Conservation (phyloP, 2,113 vertebrate genomes). For the Anolis sagrei region DNA sequence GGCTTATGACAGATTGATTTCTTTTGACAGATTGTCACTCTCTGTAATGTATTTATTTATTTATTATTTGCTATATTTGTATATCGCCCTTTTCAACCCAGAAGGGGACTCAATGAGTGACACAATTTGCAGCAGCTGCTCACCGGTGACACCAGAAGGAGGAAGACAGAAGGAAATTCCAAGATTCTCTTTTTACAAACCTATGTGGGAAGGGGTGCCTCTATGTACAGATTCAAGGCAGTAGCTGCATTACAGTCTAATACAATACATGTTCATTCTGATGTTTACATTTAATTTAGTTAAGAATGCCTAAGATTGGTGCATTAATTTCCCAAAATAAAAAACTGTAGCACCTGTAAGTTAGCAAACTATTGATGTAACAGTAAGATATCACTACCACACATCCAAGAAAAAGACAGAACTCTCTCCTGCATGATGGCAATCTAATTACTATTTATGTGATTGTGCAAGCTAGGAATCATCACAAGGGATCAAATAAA, state of each 20-base stretch:
- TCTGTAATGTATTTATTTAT: too few relatives aligned
- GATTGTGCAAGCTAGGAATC: not conserved
- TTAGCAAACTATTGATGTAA: not conserved
- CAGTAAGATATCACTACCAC: not conserved
- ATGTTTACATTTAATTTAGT: not conserved
- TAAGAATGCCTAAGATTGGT: not conserved
- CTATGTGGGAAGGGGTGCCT: not conserved
- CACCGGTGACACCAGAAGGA: not conserved
- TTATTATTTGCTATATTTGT: too few relatives aligned
- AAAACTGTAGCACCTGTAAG: not conserved
- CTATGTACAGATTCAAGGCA: not conserved
- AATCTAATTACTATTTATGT: not conserved
- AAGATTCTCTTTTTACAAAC: not conserved
- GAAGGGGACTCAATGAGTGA: too few relatives aligned
- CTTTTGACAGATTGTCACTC: not conserved
- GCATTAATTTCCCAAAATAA: not conserved
- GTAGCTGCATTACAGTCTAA: not conserved
- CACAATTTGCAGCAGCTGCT: not conserved
- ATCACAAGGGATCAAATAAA: not conserved
- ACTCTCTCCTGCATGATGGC: not conserved
- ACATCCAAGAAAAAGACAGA: not conserved
- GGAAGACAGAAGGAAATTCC: not conserved
- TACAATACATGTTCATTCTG: not conserved
- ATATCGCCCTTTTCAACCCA: too few relatives aligned
- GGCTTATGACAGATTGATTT: not conserved